Evolutionary conservation across 2,113 vertebrate species (phyloP), one percentile per base, ranked within the genome.

Genomic region (Origma solitaria): DNA sequence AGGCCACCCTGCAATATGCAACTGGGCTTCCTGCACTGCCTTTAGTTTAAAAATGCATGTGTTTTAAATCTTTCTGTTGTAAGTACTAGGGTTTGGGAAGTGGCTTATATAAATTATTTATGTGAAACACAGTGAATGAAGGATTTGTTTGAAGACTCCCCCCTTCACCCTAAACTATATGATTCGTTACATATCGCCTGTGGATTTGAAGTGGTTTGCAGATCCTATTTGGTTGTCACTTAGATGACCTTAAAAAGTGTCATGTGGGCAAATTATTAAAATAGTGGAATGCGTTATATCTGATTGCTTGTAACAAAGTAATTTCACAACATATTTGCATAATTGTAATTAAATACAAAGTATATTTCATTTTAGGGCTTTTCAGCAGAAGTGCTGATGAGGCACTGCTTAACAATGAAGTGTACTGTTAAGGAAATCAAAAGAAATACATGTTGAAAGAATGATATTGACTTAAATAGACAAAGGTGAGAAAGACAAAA

Each of bases 231-330:
- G 60, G 62, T 72, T 0, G 0, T 84, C 54, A 51, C 60, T 57
- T 65, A 54, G 77, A 24, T 91, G 83, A 85, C 85, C 84, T 94
- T 93, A 94, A 65, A 66, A 92, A 85, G 27, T 66, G 42, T 73
- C 28, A 38, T 15, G 33, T 6, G 6, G 31, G 33, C 38, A 66
- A 49, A 73, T 78, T 94, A 75, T 94, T 88, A 47, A 94, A 65
- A 86, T 45, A 71, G 86, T 75, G 57, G 79, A 83, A 44, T 62
- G 42, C 2, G 4, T 73, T 37, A 17, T 30, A 56, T 76, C 71
- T 81, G 68, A 64, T 80, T 69, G 84, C 86, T 92, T 64, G 57
- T 65, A 85, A 78, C 44, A 80, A 77, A 54, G 38, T 82, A 83
- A 73, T 44, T 86, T 42, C 58, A n/a, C n/a, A 53, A 60, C 28